Evolutionary conservation across 2,113 vertebrate genomes (phyloP).

Genomic region (Leptodactylus fuscus): DNA sequence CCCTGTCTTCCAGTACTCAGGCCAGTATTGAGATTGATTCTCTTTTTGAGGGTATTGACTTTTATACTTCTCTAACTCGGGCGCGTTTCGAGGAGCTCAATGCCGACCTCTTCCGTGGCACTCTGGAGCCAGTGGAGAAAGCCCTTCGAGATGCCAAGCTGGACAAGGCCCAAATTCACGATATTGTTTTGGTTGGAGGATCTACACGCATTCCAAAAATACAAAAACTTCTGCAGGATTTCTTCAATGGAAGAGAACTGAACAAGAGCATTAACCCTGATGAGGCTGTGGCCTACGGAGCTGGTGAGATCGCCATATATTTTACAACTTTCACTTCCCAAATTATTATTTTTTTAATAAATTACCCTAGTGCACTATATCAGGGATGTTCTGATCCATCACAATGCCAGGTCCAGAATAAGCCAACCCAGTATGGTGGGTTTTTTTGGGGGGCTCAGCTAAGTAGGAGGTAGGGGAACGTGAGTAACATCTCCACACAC

Average conservation of each 20-base stretch:
- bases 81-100: conserved; percentile 91
- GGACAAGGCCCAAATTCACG: conserved; percentile 89
- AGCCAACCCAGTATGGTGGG: no score
- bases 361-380: no score
- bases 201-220: conserved; percentile 93
- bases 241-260: conserved; percentile 88
- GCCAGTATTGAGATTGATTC: conserved; percentile 93
- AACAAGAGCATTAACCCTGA: conserved; percentile 95
- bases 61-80: conserved; percentile 91
- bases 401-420: no score
- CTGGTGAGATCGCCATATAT: conserved; percentile 71
- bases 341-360: no score
- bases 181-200: conserved; percentile 90
- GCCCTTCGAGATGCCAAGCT: conserved; percentile 86
- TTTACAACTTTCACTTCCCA: no score
- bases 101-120: conserved; percentile 88
- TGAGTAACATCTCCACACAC: no score
- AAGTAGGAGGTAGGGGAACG: no score
- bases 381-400: no score
- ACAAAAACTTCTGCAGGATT: conserved; percentile 88
- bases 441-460: no score
- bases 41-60: conserved; percentile 85
- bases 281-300: conserved; percentile 90
- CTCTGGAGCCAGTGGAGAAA: conserved; percentile 90
- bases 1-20: conserved; percentile 90